Base-by-base conservation (phyloP, 2,888 invertebrate genomes). In the Nysson spinosus region DNA sequence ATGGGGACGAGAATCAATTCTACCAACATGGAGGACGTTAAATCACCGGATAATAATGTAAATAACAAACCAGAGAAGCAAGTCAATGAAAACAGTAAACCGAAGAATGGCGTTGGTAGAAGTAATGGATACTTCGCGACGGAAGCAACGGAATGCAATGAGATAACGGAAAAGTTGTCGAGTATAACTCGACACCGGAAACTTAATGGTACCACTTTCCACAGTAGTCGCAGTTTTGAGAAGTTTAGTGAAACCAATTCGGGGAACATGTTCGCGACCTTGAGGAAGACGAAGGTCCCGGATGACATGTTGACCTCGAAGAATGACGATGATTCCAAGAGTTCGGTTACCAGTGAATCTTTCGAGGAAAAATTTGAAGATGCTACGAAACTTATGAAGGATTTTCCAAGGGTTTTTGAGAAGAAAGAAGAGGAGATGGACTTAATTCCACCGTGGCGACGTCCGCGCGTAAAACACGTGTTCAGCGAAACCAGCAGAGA, bases 401-500 rank as follows among this genome's bases (percentile, higher is more conserved):
- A n/a, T n/a, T n/a, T n/a, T 1, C 11, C 4, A 3, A 54, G 50
- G 9, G n/a, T 51, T 4, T 30, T 11, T 0, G 22, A n/a, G 5
- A 19, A 12, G 12, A 28, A 52, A 0, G 61, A 70, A 14, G 50
- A 60, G 0, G 80, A 80, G 19, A 78, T 85, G 56, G 87, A 87
- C 50, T 34, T 87, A 46, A 84, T 77, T 2, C 86, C 86, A 4
- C 85, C 87, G 0, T 87, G 87, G 86, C 69, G 85, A 22, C 81
- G 76, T 3, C 63, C 79, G 0, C 71, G 86, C 0, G 74, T 77
- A 2, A 85, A 85, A 37, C 79, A 79, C 19, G 77, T 84, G 9
- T 87, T 87, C 43, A 81, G 85, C 3, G 87, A 87, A 54, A 83
- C 83, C 0, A 85, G 87, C 34, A 75, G 87, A 3, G 87, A 87